Evolutionary conservation across 2,797 vertebrate genomes (phyloP).

Genomic region (Gallirallus australis): DNA sequence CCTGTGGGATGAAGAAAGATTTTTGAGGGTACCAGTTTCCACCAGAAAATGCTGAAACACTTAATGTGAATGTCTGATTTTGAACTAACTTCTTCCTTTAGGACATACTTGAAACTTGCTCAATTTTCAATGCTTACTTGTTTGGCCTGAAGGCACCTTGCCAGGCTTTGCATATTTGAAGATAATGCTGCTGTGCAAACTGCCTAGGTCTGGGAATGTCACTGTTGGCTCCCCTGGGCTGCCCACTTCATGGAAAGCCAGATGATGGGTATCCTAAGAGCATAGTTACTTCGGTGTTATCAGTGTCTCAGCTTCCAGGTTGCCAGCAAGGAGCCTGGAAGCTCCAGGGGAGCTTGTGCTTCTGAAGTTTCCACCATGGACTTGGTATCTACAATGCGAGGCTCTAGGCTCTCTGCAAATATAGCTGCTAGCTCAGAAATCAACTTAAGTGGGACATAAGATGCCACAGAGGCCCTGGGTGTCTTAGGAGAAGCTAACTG

Average conservation of each 20-base stretch:
- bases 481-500: background rate
- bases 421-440: constrained; percentile 4
- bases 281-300: background rate
- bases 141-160: background rate
- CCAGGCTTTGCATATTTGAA: background rate
- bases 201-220: background rate
- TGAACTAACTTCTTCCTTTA: background rate
- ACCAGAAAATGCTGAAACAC: background rate
- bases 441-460: background rate
- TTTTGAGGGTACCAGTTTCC: background rate
- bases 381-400: background rate
- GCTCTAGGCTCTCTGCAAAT: background rate
- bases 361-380: background rate
- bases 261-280: background rate
- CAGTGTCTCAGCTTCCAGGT: constrained; percentile 24
- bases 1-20: background rate
- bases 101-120: background rate
- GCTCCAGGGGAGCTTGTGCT: background rate
- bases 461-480: background rate
- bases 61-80: background rate
- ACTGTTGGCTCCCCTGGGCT: background rate
- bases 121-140: background rate
- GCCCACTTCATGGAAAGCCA: background rate
- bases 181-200: background rate
- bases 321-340: constrained; percentile 39